Conservation (phyloP, 2,888 invertebrate genomes). For the Coleophora deauratella region DNA sequence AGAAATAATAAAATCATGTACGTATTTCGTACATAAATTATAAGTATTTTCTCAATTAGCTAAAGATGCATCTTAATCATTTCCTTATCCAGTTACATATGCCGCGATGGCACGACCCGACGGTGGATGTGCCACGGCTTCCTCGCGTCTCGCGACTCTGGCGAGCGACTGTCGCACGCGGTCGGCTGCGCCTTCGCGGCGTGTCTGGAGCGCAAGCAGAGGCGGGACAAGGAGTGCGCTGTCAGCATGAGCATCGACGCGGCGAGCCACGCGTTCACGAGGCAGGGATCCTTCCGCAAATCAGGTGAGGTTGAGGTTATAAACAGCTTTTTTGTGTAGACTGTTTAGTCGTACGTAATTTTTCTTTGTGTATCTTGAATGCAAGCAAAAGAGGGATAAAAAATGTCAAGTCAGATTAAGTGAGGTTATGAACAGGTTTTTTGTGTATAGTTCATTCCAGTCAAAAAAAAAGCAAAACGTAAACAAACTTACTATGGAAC, state of each 20-base stretch:
- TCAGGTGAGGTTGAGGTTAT: slow-evolving; percentile 42
- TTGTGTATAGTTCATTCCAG: no score
- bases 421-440: no score
- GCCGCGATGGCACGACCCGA: slow-evolving; percentile 97
- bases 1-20: no score
- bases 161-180: slow-evolving; percentile 98
- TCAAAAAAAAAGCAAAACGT: no score
- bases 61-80: not conserved
- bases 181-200: slow-evolving; percentile 99
- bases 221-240: slow-evolving; percentile 96
- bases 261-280: slow-evolving; percentile 92
- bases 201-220: slow-evolving; percentile 97
- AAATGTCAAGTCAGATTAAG: no score
- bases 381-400: no score
- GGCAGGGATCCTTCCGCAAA: slow-evolving; percentile 94
- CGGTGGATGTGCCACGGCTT: slow-evolving; percentile 99
- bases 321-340: not conserved
- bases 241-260: slow-evolving; percentile 95
- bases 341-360: no score
- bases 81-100: slow-evolving; percentile 87
- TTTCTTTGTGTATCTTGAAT: no score
- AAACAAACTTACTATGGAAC: no score
- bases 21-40: no score
- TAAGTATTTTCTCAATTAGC: no score
- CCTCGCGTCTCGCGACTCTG: slow-evolving; percentile 94